Conservation (phyloP, 2,113 vertebrate species). For the Mugil cephalus region DNA sequence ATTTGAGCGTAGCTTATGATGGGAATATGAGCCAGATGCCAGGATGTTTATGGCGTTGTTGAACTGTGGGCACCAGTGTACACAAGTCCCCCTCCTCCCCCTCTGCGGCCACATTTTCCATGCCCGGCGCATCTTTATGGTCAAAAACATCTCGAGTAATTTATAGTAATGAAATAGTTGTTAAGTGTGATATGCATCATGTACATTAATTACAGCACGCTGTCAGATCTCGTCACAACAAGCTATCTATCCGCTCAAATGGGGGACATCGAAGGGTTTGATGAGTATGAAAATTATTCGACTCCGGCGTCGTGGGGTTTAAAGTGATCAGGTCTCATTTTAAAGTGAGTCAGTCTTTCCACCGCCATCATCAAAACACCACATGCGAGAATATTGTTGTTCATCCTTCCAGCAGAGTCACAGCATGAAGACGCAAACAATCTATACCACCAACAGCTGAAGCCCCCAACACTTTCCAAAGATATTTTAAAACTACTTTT, state of each 20-base stretch:
- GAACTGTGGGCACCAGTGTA: constrained; percentile 74
- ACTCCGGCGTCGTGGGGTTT: constrained; percentile 2
- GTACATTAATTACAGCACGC: constrained; percentile 19
- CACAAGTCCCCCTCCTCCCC: constrained; percentile 65
- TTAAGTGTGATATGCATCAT: constrained; percentile 41
- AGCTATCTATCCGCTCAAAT: constrained; percentile 2
- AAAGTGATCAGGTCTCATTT: constrained; percentile 6
- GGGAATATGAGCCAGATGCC: constrained; percentile 77
- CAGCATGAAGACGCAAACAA: no score
- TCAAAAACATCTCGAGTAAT: constrained; percentile 50
- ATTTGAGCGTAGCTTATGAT: constrained; percentile 69
- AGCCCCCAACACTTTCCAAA: no score
- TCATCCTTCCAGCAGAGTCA: neutral
- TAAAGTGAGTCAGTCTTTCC: neutral
- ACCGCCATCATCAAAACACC: neutral
- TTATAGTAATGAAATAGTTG: constrained; percentile 32
- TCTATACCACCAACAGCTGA: neutral
- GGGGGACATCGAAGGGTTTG: neutral
- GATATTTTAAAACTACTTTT: no score
- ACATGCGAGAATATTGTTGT: neutral
- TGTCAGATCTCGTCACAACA: constrained; percentile 25
- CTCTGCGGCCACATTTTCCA: constrained; percentile 62
- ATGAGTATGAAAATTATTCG: neutral
- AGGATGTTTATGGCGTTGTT: constrained; percentile 76
- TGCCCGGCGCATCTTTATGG: constrained; percentile 43